Conservation (phyloP, 1,140 invertebrate genomes). For the Drosophila rhopaloa region DNA sequence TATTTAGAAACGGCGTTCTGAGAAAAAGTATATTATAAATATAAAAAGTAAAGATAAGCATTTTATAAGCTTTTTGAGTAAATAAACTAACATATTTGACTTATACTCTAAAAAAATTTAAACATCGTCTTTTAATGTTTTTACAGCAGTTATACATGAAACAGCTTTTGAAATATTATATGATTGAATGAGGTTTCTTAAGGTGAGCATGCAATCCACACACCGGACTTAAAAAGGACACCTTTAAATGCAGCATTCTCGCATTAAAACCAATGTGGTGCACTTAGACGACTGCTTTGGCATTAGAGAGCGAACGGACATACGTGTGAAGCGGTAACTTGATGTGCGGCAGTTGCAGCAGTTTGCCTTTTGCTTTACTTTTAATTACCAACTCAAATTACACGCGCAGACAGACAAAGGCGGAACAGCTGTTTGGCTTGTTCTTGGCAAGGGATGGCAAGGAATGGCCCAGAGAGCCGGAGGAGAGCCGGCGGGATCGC, state of each 20-base stretch:
- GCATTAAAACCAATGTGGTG: slow-evolving; percentile 28
- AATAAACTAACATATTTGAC: too few relatives aligned
- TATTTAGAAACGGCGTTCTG: too few relatives aligned
- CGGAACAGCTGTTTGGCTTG: slow-evolving; percentile 76
- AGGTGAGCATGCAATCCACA: not conserved
- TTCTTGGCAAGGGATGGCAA: slow-evolving; percentile 41
- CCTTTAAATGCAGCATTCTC: slow-evolving; percentile 1
- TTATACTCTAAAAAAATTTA: too few relatives aligned
- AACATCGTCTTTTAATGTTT: too few relatives aligned
- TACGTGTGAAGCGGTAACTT: slow-evolving; percentile 56
- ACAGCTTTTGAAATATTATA: too few relatives aligned
- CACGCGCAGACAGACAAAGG: slow-evolving; percentile 56
- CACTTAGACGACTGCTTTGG: slow-evolving; percentile 11
- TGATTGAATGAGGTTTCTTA: too few relatives aligned
- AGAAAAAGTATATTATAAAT: too few relatives aligned
- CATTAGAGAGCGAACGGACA: slow-evolving; percentile 14
- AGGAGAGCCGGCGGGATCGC: slow-evolving; percentile 26
- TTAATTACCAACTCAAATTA: slow-evolving; percentile 80
- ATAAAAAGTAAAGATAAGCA: too few relatives aligned
- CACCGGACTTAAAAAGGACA: not conserved
- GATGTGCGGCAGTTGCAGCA: slow-evolving; percentile 53
- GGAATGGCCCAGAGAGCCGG: not conserved
- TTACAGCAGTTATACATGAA: too few relatives aligned
- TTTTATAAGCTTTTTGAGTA: too few relatives aligned
- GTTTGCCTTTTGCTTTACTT: slow-evolving; percentile 77